Evolutionary conservation across 1,140 invertebrate genomes (phyloP).

Genomic region (Bombus terrestris): DNA sequence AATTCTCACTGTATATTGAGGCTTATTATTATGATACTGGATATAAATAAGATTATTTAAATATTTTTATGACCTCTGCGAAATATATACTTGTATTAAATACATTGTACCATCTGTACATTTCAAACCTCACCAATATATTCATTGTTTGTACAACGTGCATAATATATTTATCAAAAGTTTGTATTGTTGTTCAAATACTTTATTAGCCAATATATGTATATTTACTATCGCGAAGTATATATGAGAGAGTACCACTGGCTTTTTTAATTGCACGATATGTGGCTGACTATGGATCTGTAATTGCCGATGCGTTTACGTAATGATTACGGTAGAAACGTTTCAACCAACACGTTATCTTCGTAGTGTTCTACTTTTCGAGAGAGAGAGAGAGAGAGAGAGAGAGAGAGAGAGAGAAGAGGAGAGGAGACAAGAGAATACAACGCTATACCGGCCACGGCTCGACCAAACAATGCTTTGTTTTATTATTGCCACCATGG

Average conservation of each 20-base stretch:
- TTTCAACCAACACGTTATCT: constrained; percentile 47
- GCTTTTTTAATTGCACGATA: constrained; percentile 37
- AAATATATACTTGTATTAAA: background rate
- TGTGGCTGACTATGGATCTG: constrained; percentile 20
- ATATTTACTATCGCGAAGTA: background rate
- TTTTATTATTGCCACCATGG: constrained; percentile 3
- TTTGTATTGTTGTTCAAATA: background rate
- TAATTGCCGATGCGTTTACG: constrained; percentile 54
- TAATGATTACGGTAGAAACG: constrained; percentile 46
- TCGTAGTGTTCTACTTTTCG: constrained; percentile 49
- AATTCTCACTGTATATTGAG: background rate
- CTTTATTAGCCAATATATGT: background rate
- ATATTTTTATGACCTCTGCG: background rate
- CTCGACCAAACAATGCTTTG: constrained; percentile 12
- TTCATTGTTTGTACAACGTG: background rate
- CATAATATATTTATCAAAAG: background rate
- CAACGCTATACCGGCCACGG: background rate
- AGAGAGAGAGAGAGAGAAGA: background rate
- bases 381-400: constrained; percentile 24
- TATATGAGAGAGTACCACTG: background rate
- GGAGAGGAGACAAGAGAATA: background rate
- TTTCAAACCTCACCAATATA: background rate
- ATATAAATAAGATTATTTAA: background rate
- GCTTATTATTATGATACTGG: background rate
- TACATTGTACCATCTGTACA: background rate